These are phyloP conservation scores for Troides helena DNA, from an alignment of 2,888 invertebrate species.

Conservation along the genomic window DNA sequence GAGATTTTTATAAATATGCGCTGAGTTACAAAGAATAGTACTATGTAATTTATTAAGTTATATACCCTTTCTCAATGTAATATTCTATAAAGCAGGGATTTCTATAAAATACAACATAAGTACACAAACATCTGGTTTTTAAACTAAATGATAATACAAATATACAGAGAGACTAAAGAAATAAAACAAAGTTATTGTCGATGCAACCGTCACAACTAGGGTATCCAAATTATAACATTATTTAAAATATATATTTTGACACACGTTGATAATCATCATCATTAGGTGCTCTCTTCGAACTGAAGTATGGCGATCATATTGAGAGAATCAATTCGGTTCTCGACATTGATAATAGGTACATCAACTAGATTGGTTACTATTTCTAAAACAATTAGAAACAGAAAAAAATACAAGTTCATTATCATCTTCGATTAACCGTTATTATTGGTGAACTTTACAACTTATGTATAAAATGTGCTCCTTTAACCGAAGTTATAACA, in stretches of 20 bases:
- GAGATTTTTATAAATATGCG: no score
- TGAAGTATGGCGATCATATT: no score
- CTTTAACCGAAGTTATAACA: no score
- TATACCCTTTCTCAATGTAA: not conserved
- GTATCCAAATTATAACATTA: slow-evolving; percentile 14
- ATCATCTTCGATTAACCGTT: no score
- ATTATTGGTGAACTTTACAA: no score
- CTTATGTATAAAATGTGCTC: no score
- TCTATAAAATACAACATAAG: not conserved
- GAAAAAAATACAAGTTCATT: no score
- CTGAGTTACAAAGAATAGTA: not conserved
- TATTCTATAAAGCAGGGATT: not conserved
- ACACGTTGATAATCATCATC: not conserved
- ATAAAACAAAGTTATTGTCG: slow-evolving; percentile 22
- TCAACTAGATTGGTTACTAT: no score
- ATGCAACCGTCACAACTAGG: not conserved
- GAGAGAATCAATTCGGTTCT: no score
- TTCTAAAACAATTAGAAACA: no score
- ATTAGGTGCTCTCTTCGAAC: no score
- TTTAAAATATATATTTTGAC: slow-evolving; percentile 1
- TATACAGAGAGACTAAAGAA: slow-evolving; percentile 8
- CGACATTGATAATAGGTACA: no score
- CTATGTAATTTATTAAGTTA: not conserved
- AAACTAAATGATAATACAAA: slow-evolving; percentile 18
- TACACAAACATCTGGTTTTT: slow-evolving; percentile 7